These are phyloP conservation scores for Alectura lathami DNA, from an alignment of 2,113 vertebrate genomes.

Conservation along the genomic window DNA sequence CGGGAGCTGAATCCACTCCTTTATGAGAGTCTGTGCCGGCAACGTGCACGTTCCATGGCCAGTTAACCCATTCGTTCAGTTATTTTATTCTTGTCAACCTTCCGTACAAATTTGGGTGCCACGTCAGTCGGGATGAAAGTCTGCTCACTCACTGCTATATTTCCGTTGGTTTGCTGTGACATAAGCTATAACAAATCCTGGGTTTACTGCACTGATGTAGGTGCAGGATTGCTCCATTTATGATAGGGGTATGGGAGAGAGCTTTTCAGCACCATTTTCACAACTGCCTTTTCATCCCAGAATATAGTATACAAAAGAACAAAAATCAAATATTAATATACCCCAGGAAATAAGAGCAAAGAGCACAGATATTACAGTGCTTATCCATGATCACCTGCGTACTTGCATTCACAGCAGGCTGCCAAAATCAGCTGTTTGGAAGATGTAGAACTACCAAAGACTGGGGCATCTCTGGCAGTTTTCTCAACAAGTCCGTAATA, in stretches of 20 bases:
- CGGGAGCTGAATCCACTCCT: neutral
- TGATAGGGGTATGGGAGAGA: neutral
- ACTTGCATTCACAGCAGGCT: neutral
- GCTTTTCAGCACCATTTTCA: neutral
- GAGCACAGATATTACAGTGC: neutral
- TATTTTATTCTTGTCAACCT: neutral
- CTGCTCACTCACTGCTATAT: neutral
- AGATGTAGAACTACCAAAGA: neutral
- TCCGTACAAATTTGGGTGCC: neutral
- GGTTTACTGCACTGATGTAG: fast-evolving
- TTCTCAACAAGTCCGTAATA: neutral
- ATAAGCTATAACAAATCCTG: neutral
- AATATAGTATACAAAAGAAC: neutral
- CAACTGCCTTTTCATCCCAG: neutral
- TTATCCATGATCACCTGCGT: neutral
- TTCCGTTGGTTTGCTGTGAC: neutral
- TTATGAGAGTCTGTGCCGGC: fast-evolving
- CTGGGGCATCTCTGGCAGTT: neutral
- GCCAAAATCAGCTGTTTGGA: neutral
- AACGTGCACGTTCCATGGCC: fast-evolving
- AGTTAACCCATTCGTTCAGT: neutral
- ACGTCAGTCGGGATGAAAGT: neutral
- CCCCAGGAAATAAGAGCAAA: neutral
- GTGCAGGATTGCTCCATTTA: neutral
- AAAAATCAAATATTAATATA: neutral